phyloP scores from a whole-genome alignment of 2,797 vertebrate genomes.

The Spea hammondii region DNA sequence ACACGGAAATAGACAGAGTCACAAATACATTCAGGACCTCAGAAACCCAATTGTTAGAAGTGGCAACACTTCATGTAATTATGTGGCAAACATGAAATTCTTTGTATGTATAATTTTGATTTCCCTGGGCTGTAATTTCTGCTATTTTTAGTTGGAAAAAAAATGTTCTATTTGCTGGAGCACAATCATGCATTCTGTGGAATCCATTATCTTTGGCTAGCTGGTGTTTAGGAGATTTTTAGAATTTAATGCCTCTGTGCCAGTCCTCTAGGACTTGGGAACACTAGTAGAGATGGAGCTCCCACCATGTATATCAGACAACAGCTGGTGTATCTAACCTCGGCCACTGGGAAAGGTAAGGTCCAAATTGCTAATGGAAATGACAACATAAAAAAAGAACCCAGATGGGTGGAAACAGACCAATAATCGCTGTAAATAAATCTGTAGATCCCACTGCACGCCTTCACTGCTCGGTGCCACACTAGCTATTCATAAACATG shows the following conservation, averaged over 20 bases:
- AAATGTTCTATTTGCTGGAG: slow-evolving; percentile 25
- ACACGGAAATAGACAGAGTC: too few relatives aligned
- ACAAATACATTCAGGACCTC: too few relatives aligned
- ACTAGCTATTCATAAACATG: background rate
- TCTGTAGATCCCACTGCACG: background rate
- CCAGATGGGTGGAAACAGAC: background rate
- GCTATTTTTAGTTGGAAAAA: slow-evolving; percentile 69
- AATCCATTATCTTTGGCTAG: slow-evolving; percentile 63
- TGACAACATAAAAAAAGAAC: slow-evolving; percentile 1
- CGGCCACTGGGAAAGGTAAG: slow-evolving; percentile 3
- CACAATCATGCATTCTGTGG: slow-evolving; percentile 56
- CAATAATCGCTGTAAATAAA: slow-evolving; percentile 15
- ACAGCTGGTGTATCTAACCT: background rate
- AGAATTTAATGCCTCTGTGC: slow-evolving; percentile 22
- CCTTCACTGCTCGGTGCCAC: background rate
- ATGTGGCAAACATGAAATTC: slow-evolving; percentile 16
- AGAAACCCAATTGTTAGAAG: too few relatives aligned
- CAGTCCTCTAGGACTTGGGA: slow-evolving; percentile 16
- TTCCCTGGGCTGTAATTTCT: slow-evolving; percentile 58
- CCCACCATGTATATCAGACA: slow-evolving; percentile 10
- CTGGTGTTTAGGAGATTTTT: slow-evolving; percentile 52
- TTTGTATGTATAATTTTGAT: slow-evolving; percentile 55
- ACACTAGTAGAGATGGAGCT: slow-evolving; percentile 22
- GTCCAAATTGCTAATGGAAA: background rate
- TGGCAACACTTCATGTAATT: background rate